Conservation (phyloP, 2,888 invertebrate genomes). For the Clunio marinus region DNA sequence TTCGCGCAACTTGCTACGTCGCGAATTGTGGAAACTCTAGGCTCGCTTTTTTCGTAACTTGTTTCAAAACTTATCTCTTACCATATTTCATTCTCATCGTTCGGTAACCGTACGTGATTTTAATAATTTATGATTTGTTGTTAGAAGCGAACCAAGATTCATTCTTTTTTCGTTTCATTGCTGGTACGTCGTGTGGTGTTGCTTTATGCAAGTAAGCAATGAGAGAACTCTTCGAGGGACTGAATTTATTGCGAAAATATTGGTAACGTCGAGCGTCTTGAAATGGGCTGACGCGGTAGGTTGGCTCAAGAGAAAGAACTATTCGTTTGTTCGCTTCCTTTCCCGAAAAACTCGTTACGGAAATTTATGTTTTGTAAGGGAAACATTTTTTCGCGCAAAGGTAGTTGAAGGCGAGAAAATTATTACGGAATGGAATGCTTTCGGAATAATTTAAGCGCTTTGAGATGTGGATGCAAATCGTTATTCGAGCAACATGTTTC, state of each 20-base stretch:
- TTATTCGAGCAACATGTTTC: too few relatives aligned
- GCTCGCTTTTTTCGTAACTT: conserved; percentile 10
- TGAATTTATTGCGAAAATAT: not conserved
- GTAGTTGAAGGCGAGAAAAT: not conserved
- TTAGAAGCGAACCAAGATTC: not conserved
- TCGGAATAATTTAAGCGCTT: not conserved
- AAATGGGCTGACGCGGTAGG: not conserved
- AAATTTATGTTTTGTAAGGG: not conserved
- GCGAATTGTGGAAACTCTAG: conserved; percentile 8
- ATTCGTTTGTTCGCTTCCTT: not conserved
- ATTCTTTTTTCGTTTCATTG: not conserved
- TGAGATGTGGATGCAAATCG: too few relatives aligned
- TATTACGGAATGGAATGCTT: not conserved
- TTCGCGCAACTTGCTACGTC: too few relatives aligned
- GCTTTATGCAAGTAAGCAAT: not conserved
- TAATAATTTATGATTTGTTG: conserved; percentile 38
- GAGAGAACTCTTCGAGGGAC: not conserved
- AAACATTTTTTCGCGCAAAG: too few relatives aligned
- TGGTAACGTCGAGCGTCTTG: not conserved
- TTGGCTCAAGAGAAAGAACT: not conserved
- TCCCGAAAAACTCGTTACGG: too few relatives aligned
- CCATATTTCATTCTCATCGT: conserved; percentile 31
- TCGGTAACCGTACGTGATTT: conserved; percentile 35
- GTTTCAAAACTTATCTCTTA: conserved; percentile 22
- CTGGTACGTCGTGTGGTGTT: conserved; percentile 26